Conservation (phyloP, 2,797 vertebrate species). For the Xerus rutilus region DNA sequence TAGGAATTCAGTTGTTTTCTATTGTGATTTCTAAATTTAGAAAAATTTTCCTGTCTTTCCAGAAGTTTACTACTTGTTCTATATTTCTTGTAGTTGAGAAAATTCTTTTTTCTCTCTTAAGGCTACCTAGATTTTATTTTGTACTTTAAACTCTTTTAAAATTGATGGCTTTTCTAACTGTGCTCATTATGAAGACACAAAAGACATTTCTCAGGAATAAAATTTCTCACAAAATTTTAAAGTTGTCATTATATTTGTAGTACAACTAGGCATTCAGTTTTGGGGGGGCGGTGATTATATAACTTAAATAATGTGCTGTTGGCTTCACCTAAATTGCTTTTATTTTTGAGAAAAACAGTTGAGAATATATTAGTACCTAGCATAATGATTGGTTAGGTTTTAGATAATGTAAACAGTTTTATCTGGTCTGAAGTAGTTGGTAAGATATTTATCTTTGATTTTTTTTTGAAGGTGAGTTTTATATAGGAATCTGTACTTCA, state of each 20-base stretch:
- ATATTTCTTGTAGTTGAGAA: constrained; percentile 40
- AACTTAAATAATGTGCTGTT: constrained; percentile 60
- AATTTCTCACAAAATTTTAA: constrained; percentile 40
- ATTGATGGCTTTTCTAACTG: not conserved
- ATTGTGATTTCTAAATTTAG: constrained; percentile 39
- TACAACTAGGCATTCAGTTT: constrained; percentile 53
- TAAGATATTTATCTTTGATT: constrained; percentile 48
- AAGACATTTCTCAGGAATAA: constrained; percentile 13
- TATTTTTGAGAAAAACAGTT: constrained; percentile 43
- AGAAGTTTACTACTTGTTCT: constrained; percentile 8
- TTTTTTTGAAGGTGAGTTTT: constrained; percentile 52
- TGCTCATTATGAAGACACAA: constrained; percentile 41
- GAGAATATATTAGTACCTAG: constrained; percentile 46
- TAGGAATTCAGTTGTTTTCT: constrained; percentile 1
- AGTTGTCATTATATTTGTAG: constrained; percentile 19
- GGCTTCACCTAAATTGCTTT: constrained; percentile 33
- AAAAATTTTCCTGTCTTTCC: constrained; percentile 4
- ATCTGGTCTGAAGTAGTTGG: constrained; percentile 63
- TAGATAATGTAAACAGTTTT: constrained; percentile 16
- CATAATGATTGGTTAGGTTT: constrained; percentile 55
- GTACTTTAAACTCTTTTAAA: constrained; percentile 56
- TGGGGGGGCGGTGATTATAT: not conserved
- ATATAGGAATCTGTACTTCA: constrained; percentile 52
- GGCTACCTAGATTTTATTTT: constrained; percentile 52
- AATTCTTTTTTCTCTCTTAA: constrained; percentile 43